Evolutionary conservation across 1,140 invertebrate species (phyloP).

Genomic region (Trachelipus rathkii): DNA sequence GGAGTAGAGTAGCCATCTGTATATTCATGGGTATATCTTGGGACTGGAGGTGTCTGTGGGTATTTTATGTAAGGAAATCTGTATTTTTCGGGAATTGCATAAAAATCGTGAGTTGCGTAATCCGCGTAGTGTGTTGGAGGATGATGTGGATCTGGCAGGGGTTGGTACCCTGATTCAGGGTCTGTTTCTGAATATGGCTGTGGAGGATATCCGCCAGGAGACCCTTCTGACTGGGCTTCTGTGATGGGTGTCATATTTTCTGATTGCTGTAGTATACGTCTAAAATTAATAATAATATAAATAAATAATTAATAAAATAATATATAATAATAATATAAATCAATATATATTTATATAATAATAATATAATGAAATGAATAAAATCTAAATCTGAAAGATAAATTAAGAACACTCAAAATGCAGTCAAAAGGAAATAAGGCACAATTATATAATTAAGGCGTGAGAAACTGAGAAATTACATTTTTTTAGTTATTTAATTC

Average conservation of each 20-base stretch:
- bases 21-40: constrained; percentile 40
- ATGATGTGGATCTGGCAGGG: constrained; percentile 36
- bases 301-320: constrained; percentile 7
- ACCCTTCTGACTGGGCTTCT: constrained; percentile 41
- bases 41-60: constrained; percentile 35
- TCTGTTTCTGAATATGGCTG: constrained; percentile 37
- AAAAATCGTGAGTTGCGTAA: constrained; percentile 38
- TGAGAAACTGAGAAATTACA: no score
- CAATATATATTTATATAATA: no score
- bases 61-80: constrained; percentile 42
- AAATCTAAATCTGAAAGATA: no score
- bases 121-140: constrained; percentile 39
- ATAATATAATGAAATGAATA: no score
- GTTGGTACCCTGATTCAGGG: constrained; percentile 32
- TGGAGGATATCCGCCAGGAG: constrained; percentile 37
- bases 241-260: constrained; percentile 39
- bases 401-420: no score
- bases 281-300: background rate
- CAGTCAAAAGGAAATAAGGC: no score
- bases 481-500: no score
- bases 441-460: no score
- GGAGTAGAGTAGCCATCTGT: constrained; percentile 42
- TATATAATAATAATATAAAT: no score
- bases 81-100: constrained; percentile 43
- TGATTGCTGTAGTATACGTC: background rate